Evolutionary conservation across 2,888 invertebrate species (phyloP).

Genomic region (Drosophila koepferae): DNA sequence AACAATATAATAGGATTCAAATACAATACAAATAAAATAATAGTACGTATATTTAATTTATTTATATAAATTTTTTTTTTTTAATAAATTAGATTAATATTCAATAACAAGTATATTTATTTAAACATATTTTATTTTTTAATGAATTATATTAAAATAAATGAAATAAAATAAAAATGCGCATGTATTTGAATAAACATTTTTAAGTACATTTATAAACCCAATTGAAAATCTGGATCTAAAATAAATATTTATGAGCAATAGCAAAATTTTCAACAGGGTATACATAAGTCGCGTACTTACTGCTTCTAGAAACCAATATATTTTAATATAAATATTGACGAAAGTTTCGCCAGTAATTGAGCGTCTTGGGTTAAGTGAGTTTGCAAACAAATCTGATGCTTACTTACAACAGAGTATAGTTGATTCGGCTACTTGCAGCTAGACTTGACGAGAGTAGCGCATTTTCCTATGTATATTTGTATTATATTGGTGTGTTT

Average conservation of each 20-base stretch:
- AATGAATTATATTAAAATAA: too few relatives aligned
- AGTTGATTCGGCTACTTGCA: not conserved
- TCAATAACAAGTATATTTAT: too few relatives aligned
- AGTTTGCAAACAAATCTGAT: slow-evolving; percentile 6
- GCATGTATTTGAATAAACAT: too few relatives aligned
- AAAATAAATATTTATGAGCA: too few relatives aligned
- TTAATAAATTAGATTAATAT: too few relatives aligned
- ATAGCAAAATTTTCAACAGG: not conserved
- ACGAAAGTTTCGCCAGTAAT: not conserved
- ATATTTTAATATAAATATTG: slow-evolving; percentile 1
- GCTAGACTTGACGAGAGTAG: slow-evolving; percentile 12
- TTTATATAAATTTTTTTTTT: too few relatives aligned
- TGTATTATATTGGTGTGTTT: slow-evolving; percentile 69
- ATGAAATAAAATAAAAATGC: too few relatives aligned
- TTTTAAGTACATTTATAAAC: not conserved
- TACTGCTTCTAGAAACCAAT: not conserved
- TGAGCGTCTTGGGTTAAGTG: slow-evolving; percentile 3
- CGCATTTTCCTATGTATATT: slow-evolving; percentile 56
- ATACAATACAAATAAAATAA: too few relatives aligned
- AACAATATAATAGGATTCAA: too few relatives aligned
- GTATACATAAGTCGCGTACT: not conserved
- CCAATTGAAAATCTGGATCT: not conserved
- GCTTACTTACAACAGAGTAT: not conserved
- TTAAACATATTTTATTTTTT: too few relatives aligned
- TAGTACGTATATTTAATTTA: too few relatives aligned